These are phyloP conservation scores for Drosophila grimshawi DNA, from an alignment of 1,140 invertebrate genomes.

Conservation along the genomic window DNA sequence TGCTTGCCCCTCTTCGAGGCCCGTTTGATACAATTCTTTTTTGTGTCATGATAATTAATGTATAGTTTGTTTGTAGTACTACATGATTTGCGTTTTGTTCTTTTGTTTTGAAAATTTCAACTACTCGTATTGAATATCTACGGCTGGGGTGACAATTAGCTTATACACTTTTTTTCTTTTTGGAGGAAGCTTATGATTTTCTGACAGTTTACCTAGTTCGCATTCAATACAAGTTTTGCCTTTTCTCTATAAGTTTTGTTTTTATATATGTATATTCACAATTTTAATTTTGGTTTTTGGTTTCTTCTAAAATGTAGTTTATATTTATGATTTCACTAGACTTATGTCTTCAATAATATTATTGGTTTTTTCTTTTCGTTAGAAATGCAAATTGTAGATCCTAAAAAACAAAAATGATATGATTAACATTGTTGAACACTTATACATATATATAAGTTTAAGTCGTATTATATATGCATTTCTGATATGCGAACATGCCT, in stretches of 20 bases:
- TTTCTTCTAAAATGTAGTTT: slow-evolving; percentile 28
- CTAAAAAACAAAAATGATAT: slow-evolving; percentile 55
- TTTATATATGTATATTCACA: slow-evolving; percentile 50
- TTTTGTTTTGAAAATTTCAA: slow-evolving; percentile 42
- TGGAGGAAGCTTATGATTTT: slow-evolving; percentile 72
- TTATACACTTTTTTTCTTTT: slow-evolving; percentile 48
- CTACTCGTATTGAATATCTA: slow-evolving; percentile 67
- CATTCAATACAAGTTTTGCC: slow-evolving; percentile 56
- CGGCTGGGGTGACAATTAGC: slow-evolving; percentile 51
- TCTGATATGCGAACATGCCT: slow-evolving; percentile 73
- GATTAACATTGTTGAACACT: slow-evolving; percentile 58
- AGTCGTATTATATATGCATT: slow-evolving; percentile 36
- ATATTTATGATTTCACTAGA: slow-evolving; percentile 27
- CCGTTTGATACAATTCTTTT: slow-evolving; percentile 49
- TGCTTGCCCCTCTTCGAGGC: slow-evolving; percentile 46
- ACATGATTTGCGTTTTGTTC: slow-evolving; percentile 45
- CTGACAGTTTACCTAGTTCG: slow-evolving; percentile 44
- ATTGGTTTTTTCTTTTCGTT: slow-evolving; percentile 24
- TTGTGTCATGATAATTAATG: slow-evolving; percentile 9
- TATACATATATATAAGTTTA: slow-evolving; percentile 43
- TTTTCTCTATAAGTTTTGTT: slow-evolving; percentile 9
- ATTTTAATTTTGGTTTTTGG: slow-evolving; percentile 19
- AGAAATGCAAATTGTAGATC: slow-evolving; percentile 54
- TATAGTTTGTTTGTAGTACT: slow-evolving; percentile 41
- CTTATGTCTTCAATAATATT: slow-evolving; percentile 31